phyloP scores from a whole-genome alignment of 2,888 invertebrate species.

The Prosapia bicincta region DNA sequence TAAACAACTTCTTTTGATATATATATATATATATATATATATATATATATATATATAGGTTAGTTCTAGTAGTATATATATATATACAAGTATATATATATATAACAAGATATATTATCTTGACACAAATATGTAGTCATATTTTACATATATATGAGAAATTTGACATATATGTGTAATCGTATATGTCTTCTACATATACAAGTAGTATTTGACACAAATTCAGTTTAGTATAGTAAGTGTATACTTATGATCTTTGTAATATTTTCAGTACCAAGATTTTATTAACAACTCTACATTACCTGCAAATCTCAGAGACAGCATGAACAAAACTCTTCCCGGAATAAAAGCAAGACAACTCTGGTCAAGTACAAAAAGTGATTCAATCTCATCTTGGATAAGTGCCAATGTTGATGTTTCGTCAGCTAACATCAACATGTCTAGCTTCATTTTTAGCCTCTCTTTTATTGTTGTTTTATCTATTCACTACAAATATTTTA shows the following conservation, averaged over 20 bases:
- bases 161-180: no score
- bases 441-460: neutral
- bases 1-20: no score
- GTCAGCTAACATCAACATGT: neutral
- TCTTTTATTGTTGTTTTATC: neutral
- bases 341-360: neutral
- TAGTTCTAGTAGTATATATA: no score
- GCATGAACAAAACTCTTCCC: neutral
- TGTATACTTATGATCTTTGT: neutral
- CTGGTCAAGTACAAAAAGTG: neutral
- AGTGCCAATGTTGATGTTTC: neutral
- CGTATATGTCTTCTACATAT: no score
- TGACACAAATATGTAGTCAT: no score
- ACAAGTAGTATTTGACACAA: no score
- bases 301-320: neutral
- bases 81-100: no score
- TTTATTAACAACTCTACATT: neutral
- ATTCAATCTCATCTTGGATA: neutral
- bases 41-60: no score
- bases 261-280: neutral
- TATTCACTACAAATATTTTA: neutral
- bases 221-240: no score
- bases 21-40: no score
- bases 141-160: no score
- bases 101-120: no score